These are phyloP conservation scores for Callyntrura sp. DNA, from an alignment of 2,888 invertebrate species.

Conservation along the genomic window DNA sequence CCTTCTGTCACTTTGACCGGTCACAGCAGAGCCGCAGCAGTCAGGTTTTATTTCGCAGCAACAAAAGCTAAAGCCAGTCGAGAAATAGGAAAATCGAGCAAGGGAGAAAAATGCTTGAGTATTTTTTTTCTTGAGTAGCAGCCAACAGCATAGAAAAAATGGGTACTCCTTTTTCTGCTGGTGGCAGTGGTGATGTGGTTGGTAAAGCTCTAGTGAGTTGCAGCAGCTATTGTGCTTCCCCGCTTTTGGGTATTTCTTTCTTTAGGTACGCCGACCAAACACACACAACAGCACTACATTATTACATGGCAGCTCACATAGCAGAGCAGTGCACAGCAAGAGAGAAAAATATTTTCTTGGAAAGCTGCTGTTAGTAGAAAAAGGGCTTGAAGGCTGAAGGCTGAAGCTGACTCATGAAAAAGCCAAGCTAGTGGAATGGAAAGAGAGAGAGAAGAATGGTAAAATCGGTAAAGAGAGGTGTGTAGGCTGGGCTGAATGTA, in stretches of 20 bases:
- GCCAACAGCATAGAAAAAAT: slow-evolving; percentile 52
- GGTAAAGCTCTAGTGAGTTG: slow-evolving; percentile 14
- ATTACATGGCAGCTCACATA: background rate
- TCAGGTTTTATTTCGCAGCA: background rate
- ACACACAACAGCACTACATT: too few relatives aligned
- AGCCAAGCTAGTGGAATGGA: slow-evolving; percentile 75
- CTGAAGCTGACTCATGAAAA: slow-evolving; percentile 78
- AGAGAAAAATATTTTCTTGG: slow-evolving; percentile 76
- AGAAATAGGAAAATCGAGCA: background rate
- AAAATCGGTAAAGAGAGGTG: slow-evolving; percentile 26
- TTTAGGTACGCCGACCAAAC: too few relatives aligned
- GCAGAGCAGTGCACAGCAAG: slow-evolving; percentile 28
- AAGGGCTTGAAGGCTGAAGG: slow-evolving; percentile 76
- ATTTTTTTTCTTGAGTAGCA: too few relatives aligned
- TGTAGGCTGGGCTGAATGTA: slow-evolving; percentile 51
- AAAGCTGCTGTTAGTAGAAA: slow-evolving; percentile 71
- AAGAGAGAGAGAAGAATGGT: slow-evolving; percentile 56
- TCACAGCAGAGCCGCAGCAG: slow-evolving; percentile 54
- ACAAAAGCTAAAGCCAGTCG: slow-evolving; percentile 15
- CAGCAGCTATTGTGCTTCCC: slow-evolving; percentile 19
- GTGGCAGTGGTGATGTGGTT: slow-evolving; percentile 32
- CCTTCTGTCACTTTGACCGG: slow-evolving; percentile 54
- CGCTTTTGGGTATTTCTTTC: slow-evolving; percentile 3
- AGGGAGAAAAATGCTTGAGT: slow-evolving; percentile 8
- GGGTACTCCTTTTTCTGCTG: slow-evolving; percentile 59